These are phyloP conservation scores for Carassius gibelio DNA, from an alignment of 2,113 vertebrate species.

Conservation along the genomic window DNA sequence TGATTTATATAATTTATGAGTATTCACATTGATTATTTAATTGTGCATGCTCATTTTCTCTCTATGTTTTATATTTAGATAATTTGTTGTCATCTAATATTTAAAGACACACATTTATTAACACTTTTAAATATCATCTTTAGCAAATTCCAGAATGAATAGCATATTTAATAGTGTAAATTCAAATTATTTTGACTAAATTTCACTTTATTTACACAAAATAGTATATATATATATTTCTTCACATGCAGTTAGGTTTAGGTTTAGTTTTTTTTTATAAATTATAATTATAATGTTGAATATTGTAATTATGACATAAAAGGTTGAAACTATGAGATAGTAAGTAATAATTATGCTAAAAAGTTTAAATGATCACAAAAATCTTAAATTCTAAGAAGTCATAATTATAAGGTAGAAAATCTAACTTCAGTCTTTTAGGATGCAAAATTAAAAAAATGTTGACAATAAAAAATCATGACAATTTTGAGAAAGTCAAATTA, in stretches of 20 bases:
- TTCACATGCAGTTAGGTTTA: neutral
- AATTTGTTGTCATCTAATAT: neutral
- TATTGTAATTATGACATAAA: neutral
- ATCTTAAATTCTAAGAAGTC: neutral
- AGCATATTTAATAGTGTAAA: neutral
- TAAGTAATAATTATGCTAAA: neutral
- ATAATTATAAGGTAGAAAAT: neutral
- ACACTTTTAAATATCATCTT: neutral
- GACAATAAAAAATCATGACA: neutral
- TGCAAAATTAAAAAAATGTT: no score
- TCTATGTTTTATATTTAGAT: neutral
- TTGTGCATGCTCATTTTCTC: neutral
- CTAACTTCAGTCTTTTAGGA: no score
- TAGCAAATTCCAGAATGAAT: neutral
- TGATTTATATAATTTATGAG: neutral
- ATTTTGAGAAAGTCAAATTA: neutral
- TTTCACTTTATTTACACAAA: neutral
- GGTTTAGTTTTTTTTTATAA: neutral
- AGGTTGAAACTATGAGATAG: neutral
- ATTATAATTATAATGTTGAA: neutral
- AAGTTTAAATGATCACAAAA: no score
- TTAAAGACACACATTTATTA: neutral
- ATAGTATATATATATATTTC: neutral
- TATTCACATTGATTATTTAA: neutral
- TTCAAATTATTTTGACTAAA: neutral